These are phyloP conservation scores for Brachyptera putata DNA, from an alignment of 2,888 invertebrate genomes.

Conservation along the genomic window DNA sequence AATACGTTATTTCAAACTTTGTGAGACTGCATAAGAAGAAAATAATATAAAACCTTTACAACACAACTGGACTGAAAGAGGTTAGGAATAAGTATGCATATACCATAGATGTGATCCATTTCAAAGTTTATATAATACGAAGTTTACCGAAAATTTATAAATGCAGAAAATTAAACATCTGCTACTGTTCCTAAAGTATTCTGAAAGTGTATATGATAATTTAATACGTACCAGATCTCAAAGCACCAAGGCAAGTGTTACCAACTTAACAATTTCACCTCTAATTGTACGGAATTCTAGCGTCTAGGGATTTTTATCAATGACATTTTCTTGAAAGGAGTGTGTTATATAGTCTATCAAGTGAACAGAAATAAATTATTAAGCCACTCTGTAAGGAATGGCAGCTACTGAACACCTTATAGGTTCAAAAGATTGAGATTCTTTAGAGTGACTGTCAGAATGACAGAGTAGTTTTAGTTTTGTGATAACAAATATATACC, in stretches of 20 bases:
- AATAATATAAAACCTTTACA: too few species aligned
- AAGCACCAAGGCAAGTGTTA: slow-evolving; percentile 1
- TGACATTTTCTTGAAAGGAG: not conserved
- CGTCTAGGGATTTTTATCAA: slow-evolving; percentile 8
- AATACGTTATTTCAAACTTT: too few species aligned
- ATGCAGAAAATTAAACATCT: slow-evolving; percentile 27
- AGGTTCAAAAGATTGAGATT: slow-evolving; percentile 5
- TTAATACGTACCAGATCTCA: slow-evolving; percentile 9
- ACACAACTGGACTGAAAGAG: too few species aligned
- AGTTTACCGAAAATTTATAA: slow-evolving; percentile 18
- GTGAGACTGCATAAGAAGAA: too few species aligned
- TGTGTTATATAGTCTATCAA: not conserved
- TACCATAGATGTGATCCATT: not conserved
- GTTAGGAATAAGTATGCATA: too few species aligned
- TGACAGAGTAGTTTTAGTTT: slow-evolving; percentile 9
- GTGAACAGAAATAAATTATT: slow-evolving; percentile 19
- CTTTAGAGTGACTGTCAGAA: slow-evolving; percentile 14
- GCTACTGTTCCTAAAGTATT: not conserved
- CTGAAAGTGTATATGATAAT: slow-evolving; percentile 15
- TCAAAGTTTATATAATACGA: slow-evolving; percentile 12
- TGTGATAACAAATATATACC: slow-evolving; percentile 10
- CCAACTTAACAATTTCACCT: not conserved
- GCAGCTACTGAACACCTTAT: slow-evolving; percentile 15
- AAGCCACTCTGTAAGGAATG: slow-evolving; percentile 16
- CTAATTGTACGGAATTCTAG: not conserved